phyloP scores from a whole-genome alignment of 2,113 vertebrate genomes.

The Paramormyrops kingsleyae region DNA sequence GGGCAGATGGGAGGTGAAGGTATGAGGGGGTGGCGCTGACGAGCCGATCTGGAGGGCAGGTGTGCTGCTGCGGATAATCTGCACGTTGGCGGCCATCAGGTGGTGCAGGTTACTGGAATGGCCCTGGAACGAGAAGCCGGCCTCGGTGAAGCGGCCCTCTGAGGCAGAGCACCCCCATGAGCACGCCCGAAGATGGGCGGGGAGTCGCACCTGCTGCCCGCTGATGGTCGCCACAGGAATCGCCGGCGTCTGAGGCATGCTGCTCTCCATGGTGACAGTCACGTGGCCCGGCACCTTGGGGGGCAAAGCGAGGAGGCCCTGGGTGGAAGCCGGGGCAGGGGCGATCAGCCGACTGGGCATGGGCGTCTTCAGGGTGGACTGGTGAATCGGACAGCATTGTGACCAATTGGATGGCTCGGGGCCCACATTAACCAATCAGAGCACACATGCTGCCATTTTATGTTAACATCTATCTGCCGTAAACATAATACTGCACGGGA shows the following conservation, averaged over 20 bases:
- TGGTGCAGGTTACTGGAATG: slow-evolving; percentile 89
- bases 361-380: slow-evolving; percentile 82
- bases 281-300: slow-evolving; percentile 87
- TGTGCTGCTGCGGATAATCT: slow-evolving; percentile 84
- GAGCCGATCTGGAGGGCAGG: slow-evolving; percentile 83
- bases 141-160: neutral
- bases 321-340: slow-evolving; percentile 84
- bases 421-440: neutral
- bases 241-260: slow-evolving; percentile 77
- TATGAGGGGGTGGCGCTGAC: slow-evolving; percentile 53
- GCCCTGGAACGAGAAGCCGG: slow-evolving; percentile 59
- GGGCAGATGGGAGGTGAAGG: slow-evolving; percentile 81
- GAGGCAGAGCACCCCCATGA: neutral
- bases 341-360: slow-evolving; percentile 94
- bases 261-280: slow-evolving; percentile 87
- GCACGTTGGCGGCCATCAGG: slow-evolving; percentile 84
- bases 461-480: neutral
- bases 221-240: slow-evolving; percentile 98
- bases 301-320: slow-evolving; percentile 70
- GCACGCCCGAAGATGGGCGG: neutral
- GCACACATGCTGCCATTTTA: neutral
- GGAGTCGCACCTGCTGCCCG: slow-evolving; percentile 78
- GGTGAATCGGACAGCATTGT: neutral
- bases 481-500: neutral
- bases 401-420: neutral